Conservation (phyloP, 2,888 invertebrate species). For the Tryphoninae sp. region DNA sequence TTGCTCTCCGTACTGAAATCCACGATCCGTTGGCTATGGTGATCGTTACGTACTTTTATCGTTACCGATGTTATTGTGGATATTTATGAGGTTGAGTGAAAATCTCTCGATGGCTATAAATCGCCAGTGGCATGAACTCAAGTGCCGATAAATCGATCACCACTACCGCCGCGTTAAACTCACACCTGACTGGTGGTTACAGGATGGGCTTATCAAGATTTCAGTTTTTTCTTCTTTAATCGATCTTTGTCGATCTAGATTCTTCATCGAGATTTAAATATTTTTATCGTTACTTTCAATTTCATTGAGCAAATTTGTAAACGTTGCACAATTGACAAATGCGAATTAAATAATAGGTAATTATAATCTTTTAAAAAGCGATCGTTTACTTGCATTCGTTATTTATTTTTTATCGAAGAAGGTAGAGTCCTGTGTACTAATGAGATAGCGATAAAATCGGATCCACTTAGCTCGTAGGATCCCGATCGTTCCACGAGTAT, state of each 20-base stretch:
- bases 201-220: background rate
- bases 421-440: conserved; percentile 1
- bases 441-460: conserved; percentile 12
- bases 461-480: conserved; percentile 14
- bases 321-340: too few relatives aligned
- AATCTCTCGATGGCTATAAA: background rate
- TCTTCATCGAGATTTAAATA: too few relatives aligned
- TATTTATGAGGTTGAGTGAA: conserved; percentile 7
- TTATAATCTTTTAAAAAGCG: too few relatives aligned
- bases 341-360: too few relatives aligned
- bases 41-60: too few relatives aligned
- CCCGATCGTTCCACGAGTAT: conserved; percentile 7
- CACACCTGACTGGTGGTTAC: background rate
- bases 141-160: conserved; percentile 29
- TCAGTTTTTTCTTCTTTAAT: background rate
- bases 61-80: background rate
- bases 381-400: background rate
- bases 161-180: conserved; percentile 25
- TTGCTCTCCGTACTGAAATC: too few relatives aligned
- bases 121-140: background rate
- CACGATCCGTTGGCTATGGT: too few relatives aligned
- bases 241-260: too few relatives aligned
- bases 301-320: too few relatives aligned
- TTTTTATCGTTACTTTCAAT: background rate
- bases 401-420: background rate